Conservation (phyloP, 2,113 vertebrate species). For the Rhipidura dahli region DNA sequence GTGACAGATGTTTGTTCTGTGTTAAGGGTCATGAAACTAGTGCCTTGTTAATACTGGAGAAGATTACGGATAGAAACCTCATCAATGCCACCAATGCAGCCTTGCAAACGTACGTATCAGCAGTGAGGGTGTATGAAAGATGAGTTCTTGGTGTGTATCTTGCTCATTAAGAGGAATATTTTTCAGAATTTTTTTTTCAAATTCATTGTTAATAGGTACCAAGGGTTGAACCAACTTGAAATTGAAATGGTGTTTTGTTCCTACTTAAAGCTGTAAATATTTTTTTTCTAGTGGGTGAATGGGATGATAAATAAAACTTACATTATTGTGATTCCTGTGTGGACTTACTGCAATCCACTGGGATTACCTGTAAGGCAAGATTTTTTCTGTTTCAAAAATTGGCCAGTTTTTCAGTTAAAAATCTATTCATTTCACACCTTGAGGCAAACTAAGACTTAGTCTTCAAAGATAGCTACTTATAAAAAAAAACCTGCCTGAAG, state of each 20-base stretch:
- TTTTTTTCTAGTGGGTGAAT: neutral
- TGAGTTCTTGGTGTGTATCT: neutral
- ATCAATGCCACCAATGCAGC: slow-evolving; percentile 97
- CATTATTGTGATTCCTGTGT: neutral
- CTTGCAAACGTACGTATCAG: slow-evolving; percentile 92
- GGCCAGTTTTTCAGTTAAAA: neutral
- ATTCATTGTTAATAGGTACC: neutral
- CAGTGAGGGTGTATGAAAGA: neutral
- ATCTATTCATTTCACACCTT: neutral
- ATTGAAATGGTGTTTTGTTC: neutral
- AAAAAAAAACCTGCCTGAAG: neutral
- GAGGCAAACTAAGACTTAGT: neutral
- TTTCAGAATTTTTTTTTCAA: neutral
- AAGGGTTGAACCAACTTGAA: neutral
- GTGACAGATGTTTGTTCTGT: slow-evolving; percentile 52
- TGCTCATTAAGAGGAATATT: neutral
- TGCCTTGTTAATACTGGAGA: slow-evolving; percentile 99
- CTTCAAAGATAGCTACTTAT: neutral
- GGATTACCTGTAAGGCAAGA: neutral
- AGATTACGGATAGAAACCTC: slow-evolving; percentile 96
- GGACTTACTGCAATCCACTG: neutral
- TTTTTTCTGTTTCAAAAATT: neutral
- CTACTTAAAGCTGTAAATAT: neutral
- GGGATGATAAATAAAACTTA: neutral
- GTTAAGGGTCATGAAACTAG: slow-evolving; percentile 98